Evolutionary conservation across 2,888 invertebrate species (phyloP).

Genomic region (Drosophila hawaiiensis): DNA sequence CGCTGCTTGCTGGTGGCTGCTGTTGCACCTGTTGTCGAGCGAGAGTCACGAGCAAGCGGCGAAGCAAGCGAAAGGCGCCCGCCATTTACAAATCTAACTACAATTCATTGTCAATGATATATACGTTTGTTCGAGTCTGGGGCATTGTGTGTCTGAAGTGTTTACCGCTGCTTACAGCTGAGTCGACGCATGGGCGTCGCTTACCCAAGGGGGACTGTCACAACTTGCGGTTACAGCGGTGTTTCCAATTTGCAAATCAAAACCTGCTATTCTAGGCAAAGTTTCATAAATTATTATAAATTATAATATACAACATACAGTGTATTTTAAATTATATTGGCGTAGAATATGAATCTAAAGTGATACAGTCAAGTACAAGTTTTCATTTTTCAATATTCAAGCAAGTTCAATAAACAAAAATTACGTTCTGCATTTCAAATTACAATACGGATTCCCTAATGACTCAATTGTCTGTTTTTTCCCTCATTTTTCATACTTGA

Average conservation of each 20-base stretch:
- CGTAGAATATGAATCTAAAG: not conserved
- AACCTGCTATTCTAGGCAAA: not conserved
- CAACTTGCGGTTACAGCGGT: not conserved
- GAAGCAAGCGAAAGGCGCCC: slow-evolving; percentile 41
- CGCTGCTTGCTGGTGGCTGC: not conserved
- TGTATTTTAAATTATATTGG: not conserved
- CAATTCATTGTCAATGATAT: slow-evolving; percentile 12
- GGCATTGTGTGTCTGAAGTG: slow-evolving; percentile 45
- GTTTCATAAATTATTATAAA: not conserved
- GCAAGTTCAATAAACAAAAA: not conserved
- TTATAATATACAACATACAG: too few relatives aligned
- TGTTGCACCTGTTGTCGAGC: slow-evolving; percentile 56
- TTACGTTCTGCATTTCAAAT: not conserved
- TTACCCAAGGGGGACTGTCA: not conserved
- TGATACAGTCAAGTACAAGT: not conserved
- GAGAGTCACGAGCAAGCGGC: slow-evolving; percentile 61
- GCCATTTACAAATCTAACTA: slow-evolving; percentile 38
- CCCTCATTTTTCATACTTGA: not conserved
- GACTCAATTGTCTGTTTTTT: not conserved
- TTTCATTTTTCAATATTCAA: not conserved
- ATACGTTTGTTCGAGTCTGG: slow-evolving; percentile 32
- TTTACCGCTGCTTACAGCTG: slow-evolving; percentile 19
- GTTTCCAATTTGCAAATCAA: not conserved
- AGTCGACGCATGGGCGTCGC: slow-evolving; percentile 13
- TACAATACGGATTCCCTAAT: not conserved